Evolutionary conservation across 2,888 invertebrate species (phyloP).

Genomic region (Leucoptera coffeella): DNA sequence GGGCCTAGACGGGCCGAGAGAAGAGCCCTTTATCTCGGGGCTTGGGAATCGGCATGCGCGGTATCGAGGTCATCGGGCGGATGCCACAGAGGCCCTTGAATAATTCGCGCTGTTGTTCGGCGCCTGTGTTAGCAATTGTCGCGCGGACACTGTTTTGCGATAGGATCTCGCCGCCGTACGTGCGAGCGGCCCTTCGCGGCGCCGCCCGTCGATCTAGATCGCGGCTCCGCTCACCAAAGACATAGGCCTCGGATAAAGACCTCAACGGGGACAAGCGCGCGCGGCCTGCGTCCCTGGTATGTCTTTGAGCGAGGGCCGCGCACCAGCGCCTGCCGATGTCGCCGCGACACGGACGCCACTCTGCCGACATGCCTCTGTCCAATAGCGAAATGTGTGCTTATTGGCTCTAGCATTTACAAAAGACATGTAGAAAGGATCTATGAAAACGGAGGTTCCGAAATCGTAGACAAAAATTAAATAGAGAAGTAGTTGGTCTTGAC

Average conservation of each 20-base stretch:
- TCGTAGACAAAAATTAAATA: too few species aligned
- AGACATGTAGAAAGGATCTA: too few species aligned
- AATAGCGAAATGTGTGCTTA: too few species aligned
- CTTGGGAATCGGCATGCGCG: not conserved
- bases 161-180: slow-evolving; percentile 27
- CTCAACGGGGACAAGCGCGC: slow-evolving; percentile 21
- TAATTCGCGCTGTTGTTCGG: slow-evolving; percentile 34
- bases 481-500: too few species aligned
- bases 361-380: too few species aligned
- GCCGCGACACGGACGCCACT: too few species aligned
- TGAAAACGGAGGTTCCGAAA: too few species aligned
- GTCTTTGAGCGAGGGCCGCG: too few species aligned
- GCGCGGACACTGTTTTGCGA: slow-evolving; percentile 29
- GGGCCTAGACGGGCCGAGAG: not conserved
- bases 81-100: slow-evolving; percentile 18
- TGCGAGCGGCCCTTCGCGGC: slow-evolving; percentile 21
- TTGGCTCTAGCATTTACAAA: too few species aligned
- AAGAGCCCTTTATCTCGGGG: too few species aligned
- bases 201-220: slow-evolving; percentile 28
- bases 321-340: too few species aligned
- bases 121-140: slow-evolving; percentile 46
- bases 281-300: slow-evolving; percentile 13
- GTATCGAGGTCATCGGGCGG: slow-evolving; percentile 3
- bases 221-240: slow-evolving; percentile 35
- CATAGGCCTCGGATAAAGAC: slow-evolving; percentile 42